Evolutionary conservation across 2,113 vertebrate species (phyloP).

Genomic region (Scatophagus argus): DNA sequence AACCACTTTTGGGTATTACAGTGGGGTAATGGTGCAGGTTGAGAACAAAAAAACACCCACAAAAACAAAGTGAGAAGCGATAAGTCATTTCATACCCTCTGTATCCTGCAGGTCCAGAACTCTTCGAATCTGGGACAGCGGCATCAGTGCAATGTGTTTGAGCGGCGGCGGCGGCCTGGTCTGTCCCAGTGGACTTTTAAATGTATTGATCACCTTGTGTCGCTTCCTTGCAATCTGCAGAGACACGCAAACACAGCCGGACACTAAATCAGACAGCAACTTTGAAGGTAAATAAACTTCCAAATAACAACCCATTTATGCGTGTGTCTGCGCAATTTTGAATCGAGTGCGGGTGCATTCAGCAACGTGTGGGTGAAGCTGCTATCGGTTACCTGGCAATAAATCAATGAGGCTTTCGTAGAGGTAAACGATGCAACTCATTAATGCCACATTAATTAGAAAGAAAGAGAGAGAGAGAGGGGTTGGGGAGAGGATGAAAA

Average conservation of each 20-base stretch:
- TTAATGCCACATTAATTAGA: constrained; percentile 71
- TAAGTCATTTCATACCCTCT: constrained; percentile 86
- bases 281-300: constrained; percentile 1
- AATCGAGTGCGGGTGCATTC: constrained; percentile 30
- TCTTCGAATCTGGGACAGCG: constrained; percentile 96
- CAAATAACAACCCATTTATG: neutral
- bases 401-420: constrained; percentile 69
- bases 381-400: constrained; percentile 55
- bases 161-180: constrained; percentile 92
- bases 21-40: neutral
- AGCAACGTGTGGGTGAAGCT: constrained; percentile 29
- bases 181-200: constrained; percentile 93
- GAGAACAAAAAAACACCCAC: neutral
- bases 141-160: constrained; percentile 96
- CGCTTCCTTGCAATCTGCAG: constrained; percentile 95
- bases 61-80: neutral
- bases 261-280: constrained; percentile 10
- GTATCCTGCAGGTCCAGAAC: constrained; percentile 96
- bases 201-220: constrained; percentile 95
- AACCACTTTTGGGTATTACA: neutral
- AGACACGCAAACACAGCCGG: neutral
- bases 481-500: constrained; percentile 30
- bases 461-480: neutral
- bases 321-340: neutral
- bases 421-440: constrained; percentile 71